Percentiles rank a stretch among this genome's conserved stretches.
These are phyloP conservation scores for Anoplophora glabripennis DNA, from an alignment of 1,140 invertebrate species.

Conservation along the genomic window DNA sequence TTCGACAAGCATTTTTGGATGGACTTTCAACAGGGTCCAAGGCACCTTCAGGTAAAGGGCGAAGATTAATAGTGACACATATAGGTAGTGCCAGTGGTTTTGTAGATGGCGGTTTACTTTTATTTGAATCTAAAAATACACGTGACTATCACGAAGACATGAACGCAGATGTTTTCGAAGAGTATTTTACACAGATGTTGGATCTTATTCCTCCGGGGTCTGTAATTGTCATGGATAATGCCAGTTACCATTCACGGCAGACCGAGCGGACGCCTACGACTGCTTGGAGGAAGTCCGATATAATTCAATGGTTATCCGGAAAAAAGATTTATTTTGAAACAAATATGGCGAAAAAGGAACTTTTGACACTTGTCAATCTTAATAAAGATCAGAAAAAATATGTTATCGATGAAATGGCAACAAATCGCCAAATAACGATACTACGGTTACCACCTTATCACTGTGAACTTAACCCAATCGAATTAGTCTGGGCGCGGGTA, in stretches of 20 bases:
- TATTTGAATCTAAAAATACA: conserved; percentile 20
- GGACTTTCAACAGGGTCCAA: conserved; percentile 25
- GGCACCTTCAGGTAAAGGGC: conserved; percentile 27
- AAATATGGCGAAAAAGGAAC: conserved; percentile 27
- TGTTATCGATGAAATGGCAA: too few species aligned
- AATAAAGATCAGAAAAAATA: conserved; percentile 27
- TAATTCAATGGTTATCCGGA: conserved; percentile 33
- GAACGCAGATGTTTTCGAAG: conserved; percentile 28
- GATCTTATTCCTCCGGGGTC: conserved; percentile 20
- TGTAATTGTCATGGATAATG: conserved; percentile 36
- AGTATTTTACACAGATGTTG: conserved; percentile 21
- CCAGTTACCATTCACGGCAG: conserved; percentile 28
- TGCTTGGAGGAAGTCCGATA: conserved; percentile 27
- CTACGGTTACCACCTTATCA: neutral
- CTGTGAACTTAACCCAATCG: too few species aligned
- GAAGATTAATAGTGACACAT: conserved; percentile 24
- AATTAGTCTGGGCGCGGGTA: too few species aligned
- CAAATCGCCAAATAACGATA: too few species aligned
- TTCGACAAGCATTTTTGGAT: conserved; percentile 24
- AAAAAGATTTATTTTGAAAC: conserved; percentile 28
- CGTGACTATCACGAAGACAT: conserved; percentile 29
- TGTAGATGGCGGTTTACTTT: conserved; percentile 19
- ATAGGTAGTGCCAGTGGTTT: conserved; percentile 26
- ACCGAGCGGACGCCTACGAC: conserved; percentile 28
- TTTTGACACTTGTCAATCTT: conserved; percentile 26